phyloP scores from a whole-genome alignment of 2,888 invertebrate species.

The Athetis lepigone region DNA sequence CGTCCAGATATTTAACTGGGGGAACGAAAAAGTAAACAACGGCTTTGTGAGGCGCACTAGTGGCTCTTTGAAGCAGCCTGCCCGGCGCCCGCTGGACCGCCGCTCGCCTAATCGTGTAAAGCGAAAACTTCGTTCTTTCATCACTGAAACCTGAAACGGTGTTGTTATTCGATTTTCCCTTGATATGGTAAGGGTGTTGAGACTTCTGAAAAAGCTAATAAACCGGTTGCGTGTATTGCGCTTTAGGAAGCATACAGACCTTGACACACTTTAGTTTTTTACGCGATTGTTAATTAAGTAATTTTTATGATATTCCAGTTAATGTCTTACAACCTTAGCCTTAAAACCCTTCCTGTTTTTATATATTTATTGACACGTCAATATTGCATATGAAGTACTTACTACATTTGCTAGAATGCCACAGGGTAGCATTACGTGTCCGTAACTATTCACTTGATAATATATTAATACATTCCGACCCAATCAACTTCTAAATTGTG shows the following conservation, averaged over 20 bases:
- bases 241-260: too few species aligned
- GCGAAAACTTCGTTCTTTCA: slow-evolving; percentile 73
- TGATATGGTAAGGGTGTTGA: slow-evolving; percentile 29
- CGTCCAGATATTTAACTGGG: slow-evolving; percentile 80
- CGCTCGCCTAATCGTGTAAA: slow-evolving; percentile 75
- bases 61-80: slow-evolving; percentile 65
- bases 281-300: neutral
- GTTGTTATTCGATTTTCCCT: slow-evolving; percentile 46
- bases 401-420: neutral
- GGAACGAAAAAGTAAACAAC: slow-evolving; percentile 79
- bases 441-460: neutral
- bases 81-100: slow-evolving; percentile 58
- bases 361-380: neutral
- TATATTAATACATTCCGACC: slow-evolving; percentile 4
- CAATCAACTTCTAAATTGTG: slow-evolving; percentile 7
- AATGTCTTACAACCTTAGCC: too few species aligned
- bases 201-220: slow-evolving; percentile 36
- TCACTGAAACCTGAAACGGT: slow-evolving; percentile 64
- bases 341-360: too few species aligned
- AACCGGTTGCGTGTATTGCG: slow-evolving; percentile 17
- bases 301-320: too few species aligned
- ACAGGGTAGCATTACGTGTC: slow-evolving; percentile 2
- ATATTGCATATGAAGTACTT: neutral
- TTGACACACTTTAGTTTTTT: neutral
- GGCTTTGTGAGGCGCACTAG: slow-evolving; percentile 71